phyloP scores from a whole-genome alignment of 2,888 invertebrate species.

The Rhopalosiphum nymphaeae region DNA sequence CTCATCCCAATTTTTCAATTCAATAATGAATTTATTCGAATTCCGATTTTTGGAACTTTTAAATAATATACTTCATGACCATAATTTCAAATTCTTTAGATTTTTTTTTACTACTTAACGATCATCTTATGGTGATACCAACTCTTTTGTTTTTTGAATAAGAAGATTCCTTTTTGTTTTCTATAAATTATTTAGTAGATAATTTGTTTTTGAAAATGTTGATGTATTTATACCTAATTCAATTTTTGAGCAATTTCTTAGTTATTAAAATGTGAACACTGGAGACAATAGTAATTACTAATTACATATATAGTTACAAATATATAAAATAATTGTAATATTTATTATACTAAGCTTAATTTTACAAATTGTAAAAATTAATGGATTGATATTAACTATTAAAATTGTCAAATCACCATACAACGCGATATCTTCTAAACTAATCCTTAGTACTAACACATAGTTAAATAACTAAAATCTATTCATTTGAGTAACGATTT shows the following conservation, averaged over 20 bases:
- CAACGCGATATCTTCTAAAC: neutral
- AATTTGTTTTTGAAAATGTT: neutral
- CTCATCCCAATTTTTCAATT: neutral
- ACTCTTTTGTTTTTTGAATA: neutral
- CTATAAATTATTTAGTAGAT: neutral
- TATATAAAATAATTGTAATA: neutral
- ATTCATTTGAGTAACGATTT: neutral
- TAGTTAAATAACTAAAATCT: no score
- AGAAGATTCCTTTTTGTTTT: neutral
- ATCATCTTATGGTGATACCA: neutral
- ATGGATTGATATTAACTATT: neutral
- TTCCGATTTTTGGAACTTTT: neutral
- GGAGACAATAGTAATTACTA: neutral
- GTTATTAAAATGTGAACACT: neutral
- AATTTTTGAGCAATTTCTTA: neutral
- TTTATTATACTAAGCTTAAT: neutral
- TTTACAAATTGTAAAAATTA: neutral
- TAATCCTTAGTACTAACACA: neutral
- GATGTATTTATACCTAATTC: neutral
- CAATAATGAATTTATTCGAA: neutral
- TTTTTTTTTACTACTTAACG: no score
- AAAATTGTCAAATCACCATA: neutral
- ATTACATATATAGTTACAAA: no score
- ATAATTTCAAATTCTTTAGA: no score
- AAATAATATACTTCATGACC: no score